Evolutionary conservation across 2,113 vertebrate species (phyloP).

Genomic region (Equus przewalskii): DNA sequence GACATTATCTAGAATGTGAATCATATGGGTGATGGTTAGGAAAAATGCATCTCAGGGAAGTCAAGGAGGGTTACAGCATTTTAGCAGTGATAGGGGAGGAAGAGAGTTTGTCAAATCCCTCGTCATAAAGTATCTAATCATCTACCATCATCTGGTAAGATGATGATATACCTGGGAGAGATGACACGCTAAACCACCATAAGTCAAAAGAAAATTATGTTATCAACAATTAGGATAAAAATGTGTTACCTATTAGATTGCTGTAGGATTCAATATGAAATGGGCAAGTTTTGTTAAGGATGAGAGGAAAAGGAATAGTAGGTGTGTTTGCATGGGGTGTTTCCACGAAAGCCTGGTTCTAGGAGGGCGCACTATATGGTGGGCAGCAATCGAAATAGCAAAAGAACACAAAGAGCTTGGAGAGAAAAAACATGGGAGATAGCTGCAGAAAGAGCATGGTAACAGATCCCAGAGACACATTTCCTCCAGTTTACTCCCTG

Average conservation of each 20-base stretch:
- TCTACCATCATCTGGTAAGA: not conserved
- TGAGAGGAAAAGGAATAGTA: not conserved
- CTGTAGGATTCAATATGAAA: not conserved
- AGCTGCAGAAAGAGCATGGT: not conserved
- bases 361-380: too few relatives aligned
- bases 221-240: not conserved
- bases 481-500: not conserved
- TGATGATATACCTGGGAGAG: not conserved
- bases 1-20: not conserved
- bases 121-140: not conserved
- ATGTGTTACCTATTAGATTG: not conserved
- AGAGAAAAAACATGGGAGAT: not conserved
- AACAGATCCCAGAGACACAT: not conserved
- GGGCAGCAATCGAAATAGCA: not conserved
- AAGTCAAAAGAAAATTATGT: not conserved
- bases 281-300: not conserved
- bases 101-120: not conserved
- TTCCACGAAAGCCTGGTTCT: not conserved
- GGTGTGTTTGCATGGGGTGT: not conserved
- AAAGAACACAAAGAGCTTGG: not conserved
- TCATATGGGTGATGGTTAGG: not conserved
- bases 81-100: not conserved
- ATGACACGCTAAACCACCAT: not conserved
- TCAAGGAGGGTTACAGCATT: not conserved
- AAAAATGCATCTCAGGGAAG: not conserved